Evolutionary conservation across 2,888 invertebrate species (phyloP).

Genomic region (Ichneumoninae sp.): DNA sequence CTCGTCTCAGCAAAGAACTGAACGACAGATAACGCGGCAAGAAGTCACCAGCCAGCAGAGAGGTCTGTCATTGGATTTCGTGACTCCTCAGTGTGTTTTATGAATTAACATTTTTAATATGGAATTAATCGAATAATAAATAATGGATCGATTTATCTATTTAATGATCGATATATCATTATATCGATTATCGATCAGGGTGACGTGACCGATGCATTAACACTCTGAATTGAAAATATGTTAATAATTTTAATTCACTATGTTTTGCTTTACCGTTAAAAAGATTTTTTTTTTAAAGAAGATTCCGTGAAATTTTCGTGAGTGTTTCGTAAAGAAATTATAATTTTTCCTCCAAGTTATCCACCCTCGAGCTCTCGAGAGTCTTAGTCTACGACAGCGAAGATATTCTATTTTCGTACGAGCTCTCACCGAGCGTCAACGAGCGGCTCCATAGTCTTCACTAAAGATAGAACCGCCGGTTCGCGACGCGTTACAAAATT

Average conservation of each 20-base stretch:
- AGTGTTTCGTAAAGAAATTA: not conserved
- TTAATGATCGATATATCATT: not conserved
- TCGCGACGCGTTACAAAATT: conserved; percentile 66
- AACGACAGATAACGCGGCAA: conserved; percentile 90
- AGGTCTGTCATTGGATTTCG: conserved; percentile 86
- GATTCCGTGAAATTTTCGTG: not conserved
- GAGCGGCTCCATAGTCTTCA: conserved; percentile 67
- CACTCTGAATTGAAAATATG: conserved; percentile 20
- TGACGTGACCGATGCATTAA: not conserved
- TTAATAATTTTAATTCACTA: not conserved
- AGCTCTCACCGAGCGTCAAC: conserved; percentile 73
- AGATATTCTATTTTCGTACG: conserved; percentile 82
- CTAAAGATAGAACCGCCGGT: conserved; percentile 77
- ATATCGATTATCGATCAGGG: not conserved
- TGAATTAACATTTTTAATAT: conserved; percentile 1
- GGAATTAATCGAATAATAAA: not conserved
- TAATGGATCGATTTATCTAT: not conserved
- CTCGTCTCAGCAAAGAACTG: conserved; percentile 88
- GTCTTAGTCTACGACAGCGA: conserved; percentile 69
- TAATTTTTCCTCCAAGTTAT: conserved; percentile 24
- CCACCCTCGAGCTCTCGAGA: conserved; percentile 54
- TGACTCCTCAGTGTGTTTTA: conserved; percentile 14
- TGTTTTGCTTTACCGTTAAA: not conserved
- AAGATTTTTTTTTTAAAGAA: conserved; percentile 4
- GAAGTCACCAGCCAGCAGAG: conserved; percentile 92